A percentile compares a stretch with the other conserved stretches of the same genome.
phyloP scores from a whole-genome alignment of 2,113 vertebrate species.

The Condylura cristata region DNA sequence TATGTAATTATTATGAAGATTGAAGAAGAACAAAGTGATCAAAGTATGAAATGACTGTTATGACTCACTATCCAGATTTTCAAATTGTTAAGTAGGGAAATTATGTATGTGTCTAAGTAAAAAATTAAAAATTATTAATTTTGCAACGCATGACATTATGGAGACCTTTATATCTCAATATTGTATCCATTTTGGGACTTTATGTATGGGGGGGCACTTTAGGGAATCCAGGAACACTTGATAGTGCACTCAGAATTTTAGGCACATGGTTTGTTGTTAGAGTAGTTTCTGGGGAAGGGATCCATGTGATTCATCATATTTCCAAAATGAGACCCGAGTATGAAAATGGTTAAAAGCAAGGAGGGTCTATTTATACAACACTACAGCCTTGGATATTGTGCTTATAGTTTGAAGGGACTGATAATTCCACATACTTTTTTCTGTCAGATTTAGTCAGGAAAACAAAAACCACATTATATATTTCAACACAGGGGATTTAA shows the following conservation, averaged over 20 bases:
- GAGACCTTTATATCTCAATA: not conserved
- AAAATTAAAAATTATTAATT: too few relatives aligned
- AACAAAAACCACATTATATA: not conserved
- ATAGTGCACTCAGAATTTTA: not conserved
- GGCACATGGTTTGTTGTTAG: not conserved
- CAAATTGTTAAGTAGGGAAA: not conserved
- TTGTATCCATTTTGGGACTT: not conserved
- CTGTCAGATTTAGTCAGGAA: not conserved
- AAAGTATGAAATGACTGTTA: not conserved
- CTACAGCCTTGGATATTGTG: not conserved
- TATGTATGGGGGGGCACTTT: not conserved
- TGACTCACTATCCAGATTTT: not conserved
- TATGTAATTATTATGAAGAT: not conserved
- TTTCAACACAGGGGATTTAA: not conserved
- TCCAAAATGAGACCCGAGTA: not conserved
- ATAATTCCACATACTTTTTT: not conserved
- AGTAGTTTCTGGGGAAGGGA: not conserved
- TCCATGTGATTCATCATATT: not conserved
- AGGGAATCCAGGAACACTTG: not conserved
- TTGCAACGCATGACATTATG: not conserved
- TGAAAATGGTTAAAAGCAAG: not conserved
- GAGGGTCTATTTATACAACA: not conserved
- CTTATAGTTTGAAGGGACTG: not conserved
- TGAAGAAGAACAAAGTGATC: not conserved
- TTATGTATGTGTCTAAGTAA: not conserved